These are phyloP conservation scores for Neotoma lepida DNA, from an alignment of 2,113 vertebrate genomes.

Conservation along the genomic window DNA sequence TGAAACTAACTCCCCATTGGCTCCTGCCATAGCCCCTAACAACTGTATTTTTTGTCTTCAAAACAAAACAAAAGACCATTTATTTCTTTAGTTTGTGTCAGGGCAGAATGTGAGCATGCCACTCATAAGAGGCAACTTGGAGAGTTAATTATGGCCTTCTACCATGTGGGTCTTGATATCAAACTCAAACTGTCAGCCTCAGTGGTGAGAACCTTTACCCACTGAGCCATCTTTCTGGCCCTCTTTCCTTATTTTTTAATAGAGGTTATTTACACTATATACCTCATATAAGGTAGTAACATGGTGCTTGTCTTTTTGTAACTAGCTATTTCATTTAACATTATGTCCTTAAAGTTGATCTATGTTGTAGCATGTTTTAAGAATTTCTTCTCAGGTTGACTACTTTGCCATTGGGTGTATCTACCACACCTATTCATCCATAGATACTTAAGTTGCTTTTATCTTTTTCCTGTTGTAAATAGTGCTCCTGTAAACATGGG, in stretches of 20 bases:
- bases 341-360: background rate
- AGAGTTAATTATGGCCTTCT: background rate
- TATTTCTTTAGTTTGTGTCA: background rate
- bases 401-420: background rate
- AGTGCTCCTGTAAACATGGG: background rate
- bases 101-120: background rate
- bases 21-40: background rate
- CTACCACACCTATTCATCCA: background rate
- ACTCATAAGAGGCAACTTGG: background rate
- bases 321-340: background rate
- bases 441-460: background rate
- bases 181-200: background rate
- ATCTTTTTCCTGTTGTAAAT: background rate
- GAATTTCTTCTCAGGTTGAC: slow-evolving; percentile 48
- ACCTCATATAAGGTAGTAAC: background rate
- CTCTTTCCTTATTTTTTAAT: background rate
- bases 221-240: background rate
- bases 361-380: background rate
- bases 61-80: background rate
- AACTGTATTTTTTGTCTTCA: background rate
- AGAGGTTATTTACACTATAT: background rate
- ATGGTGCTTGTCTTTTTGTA: slow-evolving; percentile 8
- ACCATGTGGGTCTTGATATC: background rate
- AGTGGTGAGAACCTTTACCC: background rate
- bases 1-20: background rate